A percentile compares a stretch with the other conserved stretches of the same genome.
Conservation (phyloP, 2,113 vertebrate species). For the Lamprotornis superbus region DNA sequence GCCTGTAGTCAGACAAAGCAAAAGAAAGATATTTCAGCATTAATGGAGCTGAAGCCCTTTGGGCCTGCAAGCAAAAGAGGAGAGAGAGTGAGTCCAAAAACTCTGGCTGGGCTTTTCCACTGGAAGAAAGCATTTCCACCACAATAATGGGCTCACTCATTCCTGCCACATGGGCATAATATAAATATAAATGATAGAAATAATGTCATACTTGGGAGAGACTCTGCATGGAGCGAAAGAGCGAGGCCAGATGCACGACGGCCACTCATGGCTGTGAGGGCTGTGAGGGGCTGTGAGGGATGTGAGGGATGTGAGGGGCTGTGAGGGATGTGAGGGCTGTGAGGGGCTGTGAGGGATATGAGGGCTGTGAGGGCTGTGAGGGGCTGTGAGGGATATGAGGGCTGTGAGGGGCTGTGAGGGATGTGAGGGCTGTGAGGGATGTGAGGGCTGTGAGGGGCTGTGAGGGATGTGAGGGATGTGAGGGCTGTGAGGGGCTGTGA, state of each 20-base stretch:
- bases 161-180: neutral
- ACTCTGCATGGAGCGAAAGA: accelerated
- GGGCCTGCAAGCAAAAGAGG: neutral
- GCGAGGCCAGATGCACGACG: accelerated
- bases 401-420: accelerated
- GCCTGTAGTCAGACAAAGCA: neutral
- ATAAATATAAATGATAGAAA: neutral
- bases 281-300: neutral
- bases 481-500: neutral
- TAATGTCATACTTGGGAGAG: neutral
- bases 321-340: neutral
- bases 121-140: neutral
- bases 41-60: neutral
- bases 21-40: neutral
- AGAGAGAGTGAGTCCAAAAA: neutral
- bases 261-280: accelerated
- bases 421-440: neutral
- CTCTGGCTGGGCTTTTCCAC: neutral
- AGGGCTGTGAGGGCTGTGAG: neutral
- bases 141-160: neutral
- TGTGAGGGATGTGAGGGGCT: neutral
- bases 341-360: accelerated
- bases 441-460: neutral
- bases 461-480: neutral
- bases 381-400: no score